Conservation (phyloP, 2,888 invertebrate genomes). For the Bugula neritina region DNA sequence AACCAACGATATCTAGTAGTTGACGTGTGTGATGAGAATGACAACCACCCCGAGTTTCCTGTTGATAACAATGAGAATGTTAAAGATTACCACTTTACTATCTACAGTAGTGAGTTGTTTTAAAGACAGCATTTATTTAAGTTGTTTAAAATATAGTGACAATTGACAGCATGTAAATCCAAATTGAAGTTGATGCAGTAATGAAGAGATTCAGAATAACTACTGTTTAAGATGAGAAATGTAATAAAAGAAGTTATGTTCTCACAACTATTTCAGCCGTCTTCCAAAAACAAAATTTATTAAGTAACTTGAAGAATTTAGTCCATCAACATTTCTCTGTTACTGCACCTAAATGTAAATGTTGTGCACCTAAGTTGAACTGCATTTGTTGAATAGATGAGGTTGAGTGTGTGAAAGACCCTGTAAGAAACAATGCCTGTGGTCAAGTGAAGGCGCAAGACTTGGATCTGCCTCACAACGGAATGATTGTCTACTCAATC, state of each 20-base stretch:
- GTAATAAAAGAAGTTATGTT: too few relatives aligned
- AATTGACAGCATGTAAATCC: background rate
- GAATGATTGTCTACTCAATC: background rate
- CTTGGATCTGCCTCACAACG: background rate
- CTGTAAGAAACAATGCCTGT: background rate
- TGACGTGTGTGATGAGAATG: slow-evolving; percentile 17
- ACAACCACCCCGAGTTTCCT: slow-evolving; percentile 22
- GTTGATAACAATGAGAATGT: background rate
- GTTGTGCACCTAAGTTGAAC: too few relatives aligned
- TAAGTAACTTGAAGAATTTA: too few relatives aligned
- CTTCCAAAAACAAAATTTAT: too few relatives aligned
- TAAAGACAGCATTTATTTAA: background rate
- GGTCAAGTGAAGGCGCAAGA: background rate
- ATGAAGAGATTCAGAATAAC: too few relatives aligned
- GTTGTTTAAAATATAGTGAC: background rate
- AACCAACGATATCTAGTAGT: background rate
- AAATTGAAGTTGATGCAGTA: background rate
- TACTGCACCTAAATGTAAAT: too few relatives aligned
- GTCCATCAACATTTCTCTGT: too few relatives aligned
- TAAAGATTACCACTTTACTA: background rate
- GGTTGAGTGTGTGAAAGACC: slow-evolving; percentile 19
- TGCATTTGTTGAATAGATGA: too few relatives aligned
- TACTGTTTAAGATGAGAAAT: too few relatives aligned
- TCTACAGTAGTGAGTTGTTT: background rate
- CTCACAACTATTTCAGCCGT: too few relatives aligned